These are phyloP conservation scores for Drosophila persimilis DNA, from an alignment of 1,140 invertebrate genomes.

Conservation along the genomic window DNA sequence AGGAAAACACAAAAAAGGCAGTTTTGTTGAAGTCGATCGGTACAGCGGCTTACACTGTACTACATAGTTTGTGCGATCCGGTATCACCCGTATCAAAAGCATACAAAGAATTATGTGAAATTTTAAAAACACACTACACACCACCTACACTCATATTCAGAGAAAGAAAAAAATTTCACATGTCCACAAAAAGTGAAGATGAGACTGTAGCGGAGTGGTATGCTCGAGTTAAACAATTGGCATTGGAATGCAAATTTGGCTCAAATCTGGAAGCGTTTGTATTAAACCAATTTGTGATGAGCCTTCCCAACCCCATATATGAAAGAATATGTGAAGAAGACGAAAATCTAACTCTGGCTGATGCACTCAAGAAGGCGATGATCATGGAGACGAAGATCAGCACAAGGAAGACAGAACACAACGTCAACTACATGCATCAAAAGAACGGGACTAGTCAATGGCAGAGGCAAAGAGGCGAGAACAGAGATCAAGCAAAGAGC, in stretches of 20 bases:
- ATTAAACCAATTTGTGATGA: no score
- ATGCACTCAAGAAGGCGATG: constrained; percentile 13
- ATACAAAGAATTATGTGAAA: constrained; percentile 14
- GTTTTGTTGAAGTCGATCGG: constrained; percentile 7
- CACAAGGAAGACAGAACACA: constrained; percentile 1
- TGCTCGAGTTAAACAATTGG: constrained; percentile 15
- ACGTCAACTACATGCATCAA: neutral
- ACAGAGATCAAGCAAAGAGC: no score
- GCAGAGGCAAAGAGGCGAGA: no score
- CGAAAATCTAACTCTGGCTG: neutral
- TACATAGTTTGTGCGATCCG: constrained; percentile 15
- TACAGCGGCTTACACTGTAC: constrained; percentile 4
- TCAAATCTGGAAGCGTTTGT: no score
- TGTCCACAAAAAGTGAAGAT: neutral
- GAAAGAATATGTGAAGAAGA: constrained; percentile 5
- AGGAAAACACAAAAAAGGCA: no score
- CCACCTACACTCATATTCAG: neutral
- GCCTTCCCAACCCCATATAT: neutral
- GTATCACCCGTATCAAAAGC: constrained; percentile 9
- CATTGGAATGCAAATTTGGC: neutral
- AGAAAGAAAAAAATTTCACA: constrained; percentile 23
- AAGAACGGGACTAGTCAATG: no score
- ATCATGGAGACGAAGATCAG: constrained; percentile 8
- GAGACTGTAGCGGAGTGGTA: constrained; percentile 16
- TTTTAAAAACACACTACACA: neutral